Evolutionary conservation across 2,113 vertebrate species (phyloP), one percentile per base, ranked within the genome.

Genomic region (Cololabis saira): DNA sequence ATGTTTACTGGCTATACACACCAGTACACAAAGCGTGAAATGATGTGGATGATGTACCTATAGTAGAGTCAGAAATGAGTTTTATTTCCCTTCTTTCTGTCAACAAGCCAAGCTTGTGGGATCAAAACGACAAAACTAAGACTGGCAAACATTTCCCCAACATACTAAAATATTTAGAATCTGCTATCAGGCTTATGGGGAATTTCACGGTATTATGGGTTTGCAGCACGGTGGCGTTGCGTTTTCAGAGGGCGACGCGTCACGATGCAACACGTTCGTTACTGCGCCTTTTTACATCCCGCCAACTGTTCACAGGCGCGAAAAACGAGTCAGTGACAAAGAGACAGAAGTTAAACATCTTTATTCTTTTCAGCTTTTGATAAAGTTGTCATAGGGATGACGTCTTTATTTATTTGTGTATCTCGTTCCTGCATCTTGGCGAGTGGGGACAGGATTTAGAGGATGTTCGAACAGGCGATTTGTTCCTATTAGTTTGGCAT

Each of bases 121-220:
- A 79, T 61, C 73, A 76, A 82, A 76, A 45, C 41, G 65, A 81
- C 64, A 79, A 70, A 80, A 71, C 82, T 61, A 63, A 71, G 33
- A 37, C 33, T 33, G 18, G 72, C 75, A 82, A 83, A 83, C 78
- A 82, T 76, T 84, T 83, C 68, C 55, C 79, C 54, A 69, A 66
- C 61, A 66, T 30, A 74, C 67, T 87, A 24, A 90, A 90, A 90
- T 88, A 91, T 91, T 88, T 76, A 76, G 54, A 61, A 81, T 80
- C 72, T 78, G 63, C 69, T 80, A 55, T 68, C 43, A 62, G 76
- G 80, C 74, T 83, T 71, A 78, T 49, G 33, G 71, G 19, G 63
- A 68, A 76, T 90, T 82, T 77, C 61, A 57, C 74, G 67, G 80
- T 19, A 76, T 81, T 80, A 82, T 18, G 67, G 67, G 80, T 79